Conservation (phyloP, 2,888 invertebrate species). For the Kuschelorhynchus macadamiae region DNA sequence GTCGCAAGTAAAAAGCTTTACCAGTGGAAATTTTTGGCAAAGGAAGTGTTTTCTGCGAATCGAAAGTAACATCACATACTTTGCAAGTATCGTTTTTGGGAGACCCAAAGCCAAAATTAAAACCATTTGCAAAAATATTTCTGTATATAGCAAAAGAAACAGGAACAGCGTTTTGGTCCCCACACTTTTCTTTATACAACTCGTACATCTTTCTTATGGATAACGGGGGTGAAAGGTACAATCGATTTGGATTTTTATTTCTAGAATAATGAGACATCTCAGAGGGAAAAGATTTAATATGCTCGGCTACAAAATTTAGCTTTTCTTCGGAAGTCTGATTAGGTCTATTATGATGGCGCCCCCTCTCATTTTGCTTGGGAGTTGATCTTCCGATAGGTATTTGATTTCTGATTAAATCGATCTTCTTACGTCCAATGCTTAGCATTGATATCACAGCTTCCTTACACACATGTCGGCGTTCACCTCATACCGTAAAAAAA, state of each 20-base stretch:
- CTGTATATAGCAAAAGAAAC: constrained; percentile 7
- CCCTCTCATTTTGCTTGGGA: background rate
- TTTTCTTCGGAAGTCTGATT: background rate
- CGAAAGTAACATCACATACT: constrained; percentile 15
- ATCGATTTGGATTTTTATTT: background rate
- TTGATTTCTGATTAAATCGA: constrained; percentile 20
- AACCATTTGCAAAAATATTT: constrained; percentile 8
- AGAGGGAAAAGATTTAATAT: too few relatives aligned
- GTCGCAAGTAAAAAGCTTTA: constrained; percentile 20
- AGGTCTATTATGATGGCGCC: background rate
- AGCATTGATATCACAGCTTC: constrained; percentile 12
- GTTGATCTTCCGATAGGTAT: constrained; percentile 9
- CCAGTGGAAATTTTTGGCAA: constrained; percentile 26
- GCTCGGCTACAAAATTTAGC: background rate
- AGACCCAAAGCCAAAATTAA: constrained; percentile 20
- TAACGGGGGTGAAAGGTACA: too few relatives aligned
- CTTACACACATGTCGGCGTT: constrained; percentile 12
- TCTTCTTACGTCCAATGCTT: constrained; percentile 19
- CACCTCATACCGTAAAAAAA: constrained; percentile 9
- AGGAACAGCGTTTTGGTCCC: constrained; percentile 23
- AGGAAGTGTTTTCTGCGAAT: constrained; percentile 21
- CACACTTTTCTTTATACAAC: constrained; percentile 25
- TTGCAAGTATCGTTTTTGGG: constrained; percentile 33
- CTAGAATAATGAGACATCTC: too few relatives aligned
- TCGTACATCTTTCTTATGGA: constrained; percentile 26